Base-by-base conservation (phyloP, 2,888 invertebrate species). In the Papilio gigon region DNA sequence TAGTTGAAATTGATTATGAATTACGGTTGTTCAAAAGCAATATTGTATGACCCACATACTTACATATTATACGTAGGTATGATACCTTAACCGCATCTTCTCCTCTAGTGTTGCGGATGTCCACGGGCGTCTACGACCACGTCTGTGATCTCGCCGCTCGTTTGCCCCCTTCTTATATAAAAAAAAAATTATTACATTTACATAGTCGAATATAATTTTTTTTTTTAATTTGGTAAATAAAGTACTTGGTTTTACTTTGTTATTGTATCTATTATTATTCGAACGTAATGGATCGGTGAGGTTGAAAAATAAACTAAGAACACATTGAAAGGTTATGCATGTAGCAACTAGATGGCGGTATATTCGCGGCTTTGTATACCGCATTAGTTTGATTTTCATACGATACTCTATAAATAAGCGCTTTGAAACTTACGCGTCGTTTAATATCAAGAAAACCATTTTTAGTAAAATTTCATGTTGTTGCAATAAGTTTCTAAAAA, bases 361-460 rank as follows among this genome's bases (percentile, higher is more conserved):
- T 64, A 37, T 37, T 37, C n/a, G 12, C 27, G 37, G 53, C 47
- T 64, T 27, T 53, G 53, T 53, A 53, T 27, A 53, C 17, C 25
- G 53, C 64, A 64, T 64, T 64, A 64, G 64, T 53, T 64, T 53
- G 64, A 25, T 27, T 64, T 64, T 64, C 53, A 64, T 37, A 11
- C 25, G 63, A n/a, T 35, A 37, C 40, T 8, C 47, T 62, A 37
- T 37, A 53, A 53, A 53, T 64, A 40, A 64, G 64, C n/a, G 11
- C 27, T 40, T 53, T 53, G 53, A 64, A 64, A 60, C n/a, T 40
- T 35, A n/a, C 25, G 8, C n/a, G 47, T 44, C 12, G 12, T 35
- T 47, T 14, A 14, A 35, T 63, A 37, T 22, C 2, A 3, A n/a
- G 8, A 60, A 40, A 40, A 22, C 14, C n/a, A n/a, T n/a, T n/a